These are phyloP conservation scores for Selenia dentaria DNA, from an alignment of 2,888 invertebrate species.

Conservation along the genomic window DNA sequence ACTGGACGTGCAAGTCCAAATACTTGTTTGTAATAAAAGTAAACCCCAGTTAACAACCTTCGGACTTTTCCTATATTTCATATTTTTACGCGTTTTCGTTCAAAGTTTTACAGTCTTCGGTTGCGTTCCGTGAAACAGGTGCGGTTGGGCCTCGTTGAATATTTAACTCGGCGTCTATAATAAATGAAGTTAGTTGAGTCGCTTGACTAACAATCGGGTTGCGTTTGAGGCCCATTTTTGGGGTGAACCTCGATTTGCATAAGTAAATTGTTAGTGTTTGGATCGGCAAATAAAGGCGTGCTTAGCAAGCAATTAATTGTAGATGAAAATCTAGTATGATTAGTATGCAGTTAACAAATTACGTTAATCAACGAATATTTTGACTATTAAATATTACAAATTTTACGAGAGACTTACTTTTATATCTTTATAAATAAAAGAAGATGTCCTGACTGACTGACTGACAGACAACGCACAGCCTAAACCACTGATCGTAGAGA, in stretches of 20 bases:
- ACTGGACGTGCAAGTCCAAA: not conserved
- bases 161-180: constrained; percentile 37
- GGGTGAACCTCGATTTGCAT: constrained; percentile 29
- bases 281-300: constrained; percentile 24
- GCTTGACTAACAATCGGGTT: constrained; percentile 39
- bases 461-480: too few relatives aligned
- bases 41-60: constrained; percentile 3
- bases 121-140: constrained; percentile 32
- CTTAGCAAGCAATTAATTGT: constrained; percentile 25
- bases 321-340: constrained; percentile 15
- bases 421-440: too few relatives aligned
- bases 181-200: constrained; percentile 38
- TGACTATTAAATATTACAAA: too few relatives aligned
- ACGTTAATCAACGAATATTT: constrained; percentile 1
- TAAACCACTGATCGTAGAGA: too few relatives aligned
- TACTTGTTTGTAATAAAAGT: not conserved
- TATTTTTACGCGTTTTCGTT: constrained; percentile 23
- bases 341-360: constrained; percentile 4
- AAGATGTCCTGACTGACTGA: too few relatives aligned
- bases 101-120: constrained; percentile 28
- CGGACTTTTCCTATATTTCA: constrained; percentile 28
- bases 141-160: constrained; percentile 35
- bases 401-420: too few relatives aligned
- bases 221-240: constrained; percentile 32
- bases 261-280: constrained; percentile 31